Base-by-base conservation (phyloP, 2,797 vertebrate genomes). In the Tragopan temminckii region DNA sequence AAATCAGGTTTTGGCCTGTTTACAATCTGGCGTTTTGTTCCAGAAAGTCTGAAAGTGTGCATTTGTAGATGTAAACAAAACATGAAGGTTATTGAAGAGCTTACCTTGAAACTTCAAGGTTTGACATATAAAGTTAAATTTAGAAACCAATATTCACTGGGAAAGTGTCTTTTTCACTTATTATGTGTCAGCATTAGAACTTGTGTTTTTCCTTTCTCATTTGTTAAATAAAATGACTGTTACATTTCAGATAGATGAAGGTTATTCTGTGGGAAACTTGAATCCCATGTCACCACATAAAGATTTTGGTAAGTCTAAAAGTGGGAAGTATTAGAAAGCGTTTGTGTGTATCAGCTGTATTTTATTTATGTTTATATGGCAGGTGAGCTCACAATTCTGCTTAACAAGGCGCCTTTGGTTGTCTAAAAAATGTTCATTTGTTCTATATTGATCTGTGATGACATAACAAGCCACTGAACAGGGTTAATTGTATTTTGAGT, bases 231-330 rank as follows among this genome's bases (percentile, higher is more conserved):
- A 85, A 96, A 88, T 76, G 31, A 3, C 48, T 94, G 58, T 80
- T 93, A 20, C 64, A 68, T 98, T 98, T 91, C 97, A 98, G 98
- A 63, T 90, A 82, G 96, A 95, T 43, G 97, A 97, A 95, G 81
- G 38, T 87, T 97, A 48, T 88, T 86, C 97, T 84, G 8, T 89
- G 64, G 90, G 89, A 96, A 97, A 97, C 90, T 20, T 96, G 82
- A 97, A 91, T 91, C 80, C 93, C 83, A 13, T 94, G 50, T 98
- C 97, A 35, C 96, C 97, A 59, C 95, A 95, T 14, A 97, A 97
- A 97, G 96, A 94, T 93, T 96, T 96, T 89, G 98, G 98, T 98
- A 97, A 98, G 98, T 93, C 71, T 93, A 88, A 84, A 88, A 62
- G 5, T 70, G 4, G 88, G 84, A 92, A 62, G 5, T 64, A 5